These are phyloP conservation scores for Phymanthus crucifer DNA, from an alignment of 92 coral and sea anemone species.

Conservation along the genomic window DNA sequence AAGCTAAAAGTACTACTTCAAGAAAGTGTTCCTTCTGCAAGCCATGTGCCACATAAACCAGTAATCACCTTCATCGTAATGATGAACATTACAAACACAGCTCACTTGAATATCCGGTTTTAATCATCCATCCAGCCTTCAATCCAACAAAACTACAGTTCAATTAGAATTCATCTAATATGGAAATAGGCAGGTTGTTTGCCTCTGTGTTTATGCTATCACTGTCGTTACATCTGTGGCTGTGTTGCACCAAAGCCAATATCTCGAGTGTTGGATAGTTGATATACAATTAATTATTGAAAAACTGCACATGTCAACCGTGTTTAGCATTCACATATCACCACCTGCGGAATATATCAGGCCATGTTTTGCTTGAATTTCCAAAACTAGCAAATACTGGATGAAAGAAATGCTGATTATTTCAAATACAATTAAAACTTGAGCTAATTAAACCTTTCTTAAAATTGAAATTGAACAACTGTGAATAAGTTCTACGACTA, in stretches of 20 bases:
- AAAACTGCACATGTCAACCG: not conserved
- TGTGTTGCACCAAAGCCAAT: not conserved
- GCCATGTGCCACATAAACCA: not conserved
- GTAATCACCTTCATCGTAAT: no score
- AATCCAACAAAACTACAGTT: not conserved
- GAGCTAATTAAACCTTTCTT: no score
- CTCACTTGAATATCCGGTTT: no score
- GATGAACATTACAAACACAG: no score
- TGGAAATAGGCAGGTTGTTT: not conserved
- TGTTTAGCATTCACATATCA: not conserved
- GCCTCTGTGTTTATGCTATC: not conserved
- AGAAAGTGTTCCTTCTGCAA: not conserved
- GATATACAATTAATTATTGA: not conserved
- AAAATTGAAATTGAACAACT: no score
- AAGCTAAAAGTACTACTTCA: no score
- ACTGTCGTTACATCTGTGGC: not conserved
- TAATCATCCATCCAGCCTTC: no score
- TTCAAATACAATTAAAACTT: no score
- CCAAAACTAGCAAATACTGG: no score
- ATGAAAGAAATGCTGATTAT: no score
- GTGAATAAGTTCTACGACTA: no score
- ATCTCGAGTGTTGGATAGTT: not conserved
- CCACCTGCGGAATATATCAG: not conserved
- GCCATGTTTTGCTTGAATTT: no score
- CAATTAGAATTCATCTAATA: not conserved